Evolutionary conservation across 2,888 invertebrate species (phyloP), one percentile per base, ranked within the genome.

Genomic region (Polydrusus pterygomalis): DNA sequence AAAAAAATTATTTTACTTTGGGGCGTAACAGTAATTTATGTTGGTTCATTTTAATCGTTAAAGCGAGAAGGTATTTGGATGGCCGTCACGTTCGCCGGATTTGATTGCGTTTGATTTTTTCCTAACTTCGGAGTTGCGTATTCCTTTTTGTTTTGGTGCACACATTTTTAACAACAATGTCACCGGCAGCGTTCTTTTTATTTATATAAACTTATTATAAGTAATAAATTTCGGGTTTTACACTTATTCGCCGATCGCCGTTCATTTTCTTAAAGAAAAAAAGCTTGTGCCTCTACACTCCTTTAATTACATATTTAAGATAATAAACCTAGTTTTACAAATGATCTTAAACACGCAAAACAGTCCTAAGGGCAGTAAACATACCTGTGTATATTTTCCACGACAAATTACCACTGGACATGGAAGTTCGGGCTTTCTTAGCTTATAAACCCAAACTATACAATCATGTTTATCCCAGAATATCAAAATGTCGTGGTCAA

Each of bases 331-430:
- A 60, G 5, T 38, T 60, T 18, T 60, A 40, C 17, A 60, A 18
- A 60, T 38, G 9, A 15, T 18, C 10, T 17, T 38, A 9, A 17
- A 18, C 58, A 60, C 58, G 58, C 58, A 60, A 30, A 60, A 60
- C 38, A 10, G 38, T 34, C 38, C 38, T 60, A 38, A 10, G 8
- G 30, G 13, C 38, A 15, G 9, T 38, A 60, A 40, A 17, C 38
- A 60, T 17, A 7, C n/a, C 38, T 60, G 17, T 60, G n/a, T 38
- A 60, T 60, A 11, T 11, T 60, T 34, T 30, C 34, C 6, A 17
- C 18, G 38, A 60, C 38, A 60, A 60, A 60, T 60, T 60, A 60
- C n/a, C 2, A 8, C 3, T 18, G 13, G 25, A 7, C 58, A 60
- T 60, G 58, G 18, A 58, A 30, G 17, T 15, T 17, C 9, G 34